These are phyloP conservation scores for Drosophila mulleri DNA, from an alignment of 2,888 invertebrate species.

Conservation along the genomic window DNA sequence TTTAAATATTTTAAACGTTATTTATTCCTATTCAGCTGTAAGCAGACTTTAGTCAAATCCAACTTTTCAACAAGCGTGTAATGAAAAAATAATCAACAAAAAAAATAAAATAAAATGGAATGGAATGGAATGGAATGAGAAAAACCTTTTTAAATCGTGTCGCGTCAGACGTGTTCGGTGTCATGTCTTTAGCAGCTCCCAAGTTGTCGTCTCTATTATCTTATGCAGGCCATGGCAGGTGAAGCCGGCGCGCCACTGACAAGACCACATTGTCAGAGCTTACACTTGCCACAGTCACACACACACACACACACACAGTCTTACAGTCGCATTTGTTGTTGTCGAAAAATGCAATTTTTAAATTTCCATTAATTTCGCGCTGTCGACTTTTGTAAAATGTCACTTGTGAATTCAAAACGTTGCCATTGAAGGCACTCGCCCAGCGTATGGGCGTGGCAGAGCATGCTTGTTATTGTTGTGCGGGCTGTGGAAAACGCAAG, in stretches of 20 bases:
- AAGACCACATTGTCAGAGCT: slow-evolving; percentile 37
- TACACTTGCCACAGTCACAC: slow-evolving; percentile 33
- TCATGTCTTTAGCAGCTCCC: slow-evolving; percentile 31
- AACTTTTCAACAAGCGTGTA: background rate
- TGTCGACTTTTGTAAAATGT: slow-evolving; percentile 77
- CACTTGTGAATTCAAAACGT: slow-evolving; percentile 66
- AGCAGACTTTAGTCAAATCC: too few species aligned
- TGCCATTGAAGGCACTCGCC: slow-evolving; percentile 18
- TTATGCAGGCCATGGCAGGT: slow-evolving; percentile 26
- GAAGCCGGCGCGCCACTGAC: slow-evolving; percentile 10
- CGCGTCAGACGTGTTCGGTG: slow-evolving; percentile 26
- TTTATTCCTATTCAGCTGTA: background rate
- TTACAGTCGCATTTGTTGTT: slow-evolving; percentile 38
- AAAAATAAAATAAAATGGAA: background rate
- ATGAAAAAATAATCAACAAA: background rate
- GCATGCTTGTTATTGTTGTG: slow-evolving; percentile 38
- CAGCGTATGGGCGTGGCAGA: slow-evolving; percentile 27
- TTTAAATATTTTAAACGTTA: background rate
- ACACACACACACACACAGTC: background rate
- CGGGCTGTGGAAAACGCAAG: slow-evolving; percentile 32
- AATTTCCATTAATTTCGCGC: slow-evolving; percentile 78
- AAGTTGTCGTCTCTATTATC: slow-evolving; percentile 63
- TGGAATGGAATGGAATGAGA: background rate
- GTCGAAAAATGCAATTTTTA: slow-evolving; percentile 77
- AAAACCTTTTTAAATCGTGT: slow-evolving; percentile 35